Evolutionary conservation across 2,888 invertebrate genomes (phyloP), one percentile per base, ranked within the genome.

Genomic region (Teleiodes luculella): DNA sequence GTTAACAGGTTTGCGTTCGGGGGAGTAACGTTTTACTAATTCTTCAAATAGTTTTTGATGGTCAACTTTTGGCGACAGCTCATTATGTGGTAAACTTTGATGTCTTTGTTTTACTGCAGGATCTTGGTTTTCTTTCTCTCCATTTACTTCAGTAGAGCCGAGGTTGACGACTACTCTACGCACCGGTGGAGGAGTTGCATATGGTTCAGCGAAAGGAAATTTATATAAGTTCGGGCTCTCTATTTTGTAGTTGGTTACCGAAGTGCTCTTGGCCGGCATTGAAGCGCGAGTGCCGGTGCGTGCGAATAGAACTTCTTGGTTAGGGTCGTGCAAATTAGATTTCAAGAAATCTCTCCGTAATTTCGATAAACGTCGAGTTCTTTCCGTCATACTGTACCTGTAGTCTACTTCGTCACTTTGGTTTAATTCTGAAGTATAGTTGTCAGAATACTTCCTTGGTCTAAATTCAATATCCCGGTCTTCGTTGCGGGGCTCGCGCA

Each of bases 181-280:
- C 31, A 73, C 74, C n/a, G 87, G 82, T 13, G 86, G 80, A 31
- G 90, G 90, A n/a, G 89, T 86, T 11, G 79, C 67, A 57, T 85
- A 90, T 30, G 89, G 90, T 59, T 90, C 90, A 45, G 89, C 88
- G 62, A 90, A 90, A 18, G 90, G 89, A 58, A 90, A 90, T 71
- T 90, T 90, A 67, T 81, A 85, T 58, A 89, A 68, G 66, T 86
- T 90, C 16, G 86, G 86, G 64, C 86, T 87, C 66, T 85, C 86
- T 59, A 86, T 83, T 72, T 87, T 89, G 68, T 88, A 89, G 59
- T 72, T 83, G 35, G 76, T 63, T 16, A 80, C 74, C 8, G 79
- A 70, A 11, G 71, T 65, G 57, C 74, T 78, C 57, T 78, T 78
- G 14, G 70, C 76, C 11, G 88, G 89, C 66, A 89, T 71, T 1